A percentile compares a stretch with the other conserved stretches of the same genome.
phyloP scores from a whole-genome alignment of 2,888 invertebrate species.

The Pecten maximus region DNA sequence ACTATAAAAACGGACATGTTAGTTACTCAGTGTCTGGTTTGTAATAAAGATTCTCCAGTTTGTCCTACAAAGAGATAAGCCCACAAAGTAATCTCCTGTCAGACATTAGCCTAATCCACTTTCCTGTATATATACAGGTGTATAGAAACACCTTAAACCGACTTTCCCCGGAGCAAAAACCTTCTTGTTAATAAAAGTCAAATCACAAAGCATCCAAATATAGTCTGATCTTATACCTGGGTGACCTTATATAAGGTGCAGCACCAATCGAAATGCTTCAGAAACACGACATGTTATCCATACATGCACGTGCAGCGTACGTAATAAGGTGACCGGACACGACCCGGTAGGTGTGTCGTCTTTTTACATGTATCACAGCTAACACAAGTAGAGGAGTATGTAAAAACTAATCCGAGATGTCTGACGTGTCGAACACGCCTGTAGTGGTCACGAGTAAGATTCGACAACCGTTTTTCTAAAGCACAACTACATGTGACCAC shows the following conservation, averaged over 20 bases:
- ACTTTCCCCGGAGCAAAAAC: background rate
- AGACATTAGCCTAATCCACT: background rate
- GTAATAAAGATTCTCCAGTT: background rate
- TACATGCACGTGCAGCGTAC: background rate
- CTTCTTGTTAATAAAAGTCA: background rate
- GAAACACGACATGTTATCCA: background rate
- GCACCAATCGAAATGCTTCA: background rate
- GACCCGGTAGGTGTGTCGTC: background rate
- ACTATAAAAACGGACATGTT: background rate
- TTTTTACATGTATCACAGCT: background rate
- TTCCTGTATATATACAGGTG: background rate
- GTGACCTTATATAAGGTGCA: background rate
- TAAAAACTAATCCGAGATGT: too few relatives aligned
- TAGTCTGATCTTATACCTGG: background rate
- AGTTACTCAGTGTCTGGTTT: background rate
- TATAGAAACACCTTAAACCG: background rate
- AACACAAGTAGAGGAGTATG: too few relatives aligned
- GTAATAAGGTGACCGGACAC: background rate
- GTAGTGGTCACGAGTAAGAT: too few relatives aligned
- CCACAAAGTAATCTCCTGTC: background rate
- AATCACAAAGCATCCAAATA: background rate
- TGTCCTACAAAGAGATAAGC: background rate
- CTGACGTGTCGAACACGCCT: too few relatives aligned
- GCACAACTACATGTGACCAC: too few relatives aligned
- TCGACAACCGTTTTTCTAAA: too few relatives aligned